phyloP scores from a whole-genome alignment of 2,113 vertebrate genomes.

The Prolemur simus region DNA sequence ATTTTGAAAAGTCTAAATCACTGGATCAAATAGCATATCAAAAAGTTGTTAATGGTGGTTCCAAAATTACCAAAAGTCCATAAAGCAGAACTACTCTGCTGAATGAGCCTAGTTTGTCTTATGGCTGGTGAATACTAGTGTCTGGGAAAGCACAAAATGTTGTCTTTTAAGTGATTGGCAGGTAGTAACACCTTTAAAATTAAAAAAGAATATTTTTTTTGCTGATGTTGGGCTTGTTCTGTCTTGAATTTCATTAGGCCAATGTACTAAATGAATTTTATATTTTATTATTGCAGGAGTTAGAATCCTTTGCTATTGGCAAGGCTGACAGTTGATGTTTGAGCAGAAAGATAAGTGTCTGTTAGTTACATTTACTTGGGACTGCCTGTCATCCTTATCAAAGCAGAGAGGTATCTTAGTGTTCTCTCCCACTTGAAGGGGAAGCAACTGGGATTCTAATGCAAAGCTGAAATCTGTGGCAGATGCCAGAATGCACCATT shows the following conservation, averaged over 20 bases:
- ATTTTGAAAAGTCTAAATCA: background rate
- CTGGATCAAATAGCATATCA: background rate
- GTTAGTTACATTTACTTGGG: background rate
- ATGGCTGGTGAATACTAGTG: background rate
- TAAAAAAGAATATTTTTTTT: background rate
- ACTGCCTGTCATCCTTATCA: background rate
- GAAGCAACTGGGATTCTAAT: background rate
- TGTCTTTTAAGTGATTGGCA: background rate
- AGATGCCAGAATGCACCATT: background rate
- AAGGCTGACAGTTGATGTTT: background rate
- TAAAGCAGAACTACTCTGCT: background rate
- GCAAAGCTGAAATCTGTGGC: background rate
- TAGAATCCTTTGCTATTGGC: background rate
- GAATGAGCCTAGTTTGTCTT: background rate
- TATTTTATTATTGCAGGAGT: background rate
- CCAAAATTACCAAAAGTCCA: background rate
- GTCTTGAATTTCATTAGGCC: background rate
- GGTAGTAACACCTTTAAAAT: background rate
- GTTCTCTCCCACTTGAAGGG: background rate
- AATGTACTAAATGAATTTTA: background rate
- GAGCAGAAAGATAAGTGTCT: background rate
- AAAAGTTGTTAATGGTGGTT: background rate
- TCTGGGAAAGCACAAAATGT: background rate
- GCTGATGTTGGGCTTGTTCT: background rate
- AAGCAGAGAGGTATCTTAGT: background rate